Base-by-base conservation (phyloP, 2,113 vertebrate genomes). In the Vicugna pacos region DNA sequence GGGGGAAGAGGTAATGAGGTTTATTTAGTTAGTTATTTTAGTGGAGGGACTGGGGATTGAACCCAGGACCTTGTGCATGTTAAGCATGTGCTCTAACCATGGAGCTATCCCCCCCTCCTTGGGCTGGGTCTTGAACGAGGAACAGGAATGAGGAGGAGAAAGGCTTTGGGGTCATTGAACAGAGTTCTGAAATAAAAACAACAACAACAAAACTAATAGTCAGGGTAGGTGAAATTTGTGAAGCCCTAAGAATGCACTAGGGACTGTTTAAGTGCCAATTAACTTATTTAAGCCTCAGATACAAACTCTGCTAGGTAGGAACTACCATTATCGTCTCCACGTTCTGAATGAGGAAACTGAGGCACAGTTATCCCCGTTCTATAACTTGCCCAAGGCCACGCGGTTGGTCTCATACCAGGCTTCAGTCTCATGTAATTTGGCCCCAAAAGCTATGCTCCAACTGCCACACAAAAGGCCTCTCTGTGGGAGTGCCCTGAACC, bases 191-290 rank as follows among this genome's bases (percentile, higher is more conserved):
- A 93, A 67, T 30, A n/a, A 32, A 4, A 42, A 28, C 8, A 35
- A 3, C 4, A 7, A 1, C 0, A 16, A 14, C 0, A 30, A 19
- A 35, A 32, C 3, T 38, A 10, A 9, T 7, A 46, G 70, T 5
- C 3, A 6, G 0, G 20, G 8, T 5, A 17, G 82, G 20, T 16
- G 48, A 26, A 22, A 14, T n/a, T 65, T 65, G 26, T 38, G 64
- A 92, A 52, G 65, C 38, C 54, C 72, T 32, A 46, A 58, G 58
- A 30, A n/a, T 35, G 72, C 7, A 24, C 64, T 35, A 14, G 26
- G n/a, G 14, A 38, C 17, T 48, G 5, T 62, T 46, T 14, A 65
- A 60, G 22, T 48, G 32, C 28, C 28, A 30, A n/a, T 62, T 30
- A 81, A 56, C 26, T 65, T 48, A n/a, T 28, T 50, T 30, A 80